These are phyloP conservation scores for Ametastegia equiseti DNA, from an alignment of 2,888 invertebrate species.

Conservation along the genomic window DNA sequence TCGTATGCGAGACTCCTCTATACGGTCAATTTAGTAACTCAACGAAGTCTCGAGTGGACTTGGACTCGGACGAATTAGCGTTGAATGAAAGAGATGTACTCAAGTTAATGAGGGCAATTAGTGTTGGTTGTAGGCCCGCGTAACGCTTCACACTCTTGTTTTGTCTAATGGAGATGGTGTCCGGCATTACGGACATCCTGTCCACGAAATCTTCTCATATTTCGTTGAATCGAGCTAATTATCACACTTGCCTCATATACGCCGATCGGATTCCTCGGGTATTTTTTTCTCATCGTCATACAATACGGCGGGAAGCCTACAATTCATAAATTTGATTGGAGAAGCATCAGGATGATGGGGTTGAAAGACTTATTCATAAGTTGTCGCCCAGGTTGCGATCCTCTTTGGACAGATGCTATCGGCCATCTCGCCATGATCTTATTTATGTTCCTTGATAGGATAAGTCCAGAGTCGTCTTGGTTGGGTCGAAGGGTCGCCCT, in stretches of 20 bases:
- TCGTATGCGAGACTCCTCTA: not conserved
- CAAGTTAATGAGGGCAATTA: conserved; percentile 41
- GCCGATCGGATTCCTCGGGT: not conserved
- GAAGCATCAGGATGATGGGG: too few species aligned
- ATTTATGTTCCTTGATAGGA: conserved; percentile 32
- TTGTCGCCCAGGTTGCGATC: not conserved
- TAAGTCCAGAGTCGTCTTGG: conserved; percentile 4
- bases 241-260: not conserved
- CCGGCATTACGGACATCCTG: not conserved
- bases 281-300: not conserved
- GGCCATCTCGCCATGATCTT: conserved; percentile 29
- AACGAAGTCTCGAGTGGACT: not conserved
- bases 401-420: conserved; percentile 43
- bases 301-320: not conserved
- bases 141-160: conserved; percentile 30
- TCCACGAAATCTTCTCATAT: not conserved
- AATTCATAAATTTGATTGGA: not conserved
- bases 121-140: not conserved
- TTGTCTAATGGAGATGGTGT: not conserved
- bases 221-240: not conserved
- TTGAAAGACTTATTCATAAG: conserved; percentile 41
- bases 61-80: conserved; percentile 21
- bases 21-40: not conserved
- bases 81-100: conserved; percentile 21
- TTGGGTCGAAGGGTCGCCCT: conserved; percentile 37